Conservation (phyloP, 2,888 invertebrate genomes). For the Selenia dentaria region DNA sequence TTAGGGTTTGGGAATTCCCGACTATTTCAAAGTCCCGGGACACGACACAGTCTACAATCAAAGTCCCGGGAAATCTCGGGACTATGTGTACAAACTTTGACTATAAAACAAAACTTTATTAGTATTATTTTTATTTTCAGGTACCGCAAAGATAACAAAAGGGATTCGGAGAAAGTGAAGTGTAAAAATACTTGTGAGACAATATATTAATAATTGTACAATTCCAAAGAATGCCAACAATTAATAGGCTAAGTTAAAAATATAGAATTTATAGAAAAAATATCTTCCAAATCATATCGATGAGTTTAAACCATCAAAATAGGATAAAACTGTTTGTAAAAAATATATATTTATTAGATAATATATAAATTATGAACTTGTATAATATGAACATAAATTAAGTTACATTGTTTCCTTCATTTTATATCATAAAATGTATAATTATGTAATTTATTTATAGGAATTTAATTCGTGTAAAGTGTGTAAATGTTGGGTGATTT, state of each 20-base stretch:
- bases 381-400: constrained; percentile 25
- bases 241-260: constrained; percentile 18
- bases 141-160: constrained; percentile 75
- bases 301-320: constrained; percentile 25
- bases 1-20: too few relatives aligned
- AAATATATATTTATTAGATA: constrained; percentile 20
- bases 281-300: constrained; percentile 28
- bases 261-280: constrained; percentile 19
- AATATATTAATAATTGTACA: constrained; percentile 43
- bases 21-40: too few relatives aligned
- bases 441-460: constrained; percentile 22
- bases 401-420: constrained; percentile 16
- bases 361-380: constrained; percentile 5
- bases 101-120: too few relatives aligned
- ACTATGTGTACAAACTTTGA: too few relatives aligned
- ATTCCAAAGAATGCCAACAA: constrained; percentile 64
- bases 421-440: constrained; percentile 12
- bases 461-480: constrained; percentile 35
- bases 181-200: constrained; percentile 42
- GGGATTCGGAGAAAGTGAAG: constrained; percentile 30
- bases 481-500: constrained; percentile 48
- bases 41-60: too few relatives aligned
- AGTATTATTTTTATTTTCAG: constrained; percentile 54
- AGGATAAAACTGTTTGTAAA: constrained; percentile 19
- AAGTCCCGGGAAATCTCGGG: too few relatives aligned